Base-by-base conservation (phyloP, 2,888 invertebrate genomes). In the Dynastes tityus region DNA sequence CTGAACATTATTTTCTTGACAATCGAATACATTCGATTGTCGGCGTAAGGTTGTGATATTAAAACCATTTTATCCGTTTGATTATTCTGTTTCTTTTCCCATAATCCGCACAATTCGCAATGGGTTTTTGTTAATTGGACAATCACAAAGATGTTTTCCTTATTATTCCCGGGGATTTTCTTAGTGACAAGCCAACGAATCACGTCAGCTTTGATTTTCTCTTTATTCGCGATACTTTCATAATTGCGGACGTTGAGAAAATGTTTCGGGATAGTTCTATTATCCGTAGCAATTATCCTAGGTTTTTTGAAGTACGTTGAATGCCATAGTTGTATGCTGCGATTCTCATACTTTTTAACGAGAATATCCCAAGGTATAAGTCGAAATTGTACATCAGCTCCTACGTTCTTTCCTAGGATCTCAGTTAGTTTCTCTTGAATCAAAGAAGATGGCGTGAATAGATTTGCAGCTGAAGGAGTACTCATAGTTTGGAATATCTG, bases 21-120 rank as follows among this genome's bases (percentile, higher is more conserved):
- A 6, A 77, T 77, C 8, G 78, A 73, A 40, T 73, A 73, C 58
- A 58, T 58, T 73, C 37, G 27, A 49, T 76, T 55, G 22, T 76
- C 53, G 9, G 37, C 27, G n/a, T 37, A 22, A 11, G 73, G 49
- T 63, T 64, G 78, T 8, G 64, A 73, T 16, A 70, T 61, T 40
- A 73, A 40, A 16, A 73, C 45, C 73, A 73, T 73, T 11, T 73
- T 73, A 73, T 73, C 73, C 5, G 58, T 55, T 22, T 73, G 63
- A 22, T 53, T 78, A 27, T 78, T 73, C 32, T 71, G 71, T 73
- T 84, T 84, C 79, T 85, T 87, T 67, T 86, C 84, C 79, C 87
- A 87, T 53, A 87, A 82, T 11, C 88, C 88, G 55, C 85, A 85
- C 40, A 88, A 85, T 81, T 87, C 85, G 81, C 86, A 88, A 80